Conservation (phyloP, 2,113 vertebrate species). For the Anser cygnoides region DNA sequence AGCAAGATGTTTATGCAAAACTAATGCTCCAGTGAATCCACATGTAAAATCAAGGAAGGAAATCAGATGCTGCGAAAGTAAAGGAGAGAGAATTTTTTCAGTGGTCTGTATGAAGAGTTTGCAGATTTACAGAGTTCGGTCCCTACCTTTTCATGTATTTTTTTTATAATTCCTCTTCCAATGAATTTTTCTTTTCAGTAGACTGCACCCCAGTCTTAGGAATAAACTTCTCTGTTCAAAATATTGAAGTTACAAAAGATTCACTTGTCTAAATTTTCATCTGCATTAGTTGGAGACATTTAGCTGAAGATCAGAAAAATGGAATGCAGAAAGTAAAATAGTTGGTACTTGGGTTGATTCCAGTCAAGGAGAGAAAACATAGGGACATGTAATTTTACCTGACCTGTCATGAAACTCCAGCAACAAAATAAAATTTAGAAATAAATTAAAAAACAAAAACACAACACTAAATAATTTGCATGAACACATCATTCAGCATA, state of each 20-base stretch:
- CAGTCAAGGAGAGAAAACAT: background rate
- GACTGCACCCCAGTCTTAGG: background rate
- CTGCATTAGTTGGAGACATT: background rate
- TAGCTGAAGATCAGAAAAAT: background rate
- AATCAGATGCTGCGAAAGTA: background rate
- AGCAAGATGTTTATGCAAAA: background rate
- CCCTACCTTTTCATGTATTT: background rate
- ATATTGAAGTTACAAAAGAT: background rate
- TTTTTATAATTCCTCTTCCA: background rate
- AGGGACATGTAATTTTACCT: background rate
- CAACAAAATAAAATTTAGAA: background rate
- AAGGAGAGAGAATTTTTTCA: background rate
- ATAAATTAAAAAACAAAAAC: background rate
- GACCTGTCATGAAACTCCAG: background rate
- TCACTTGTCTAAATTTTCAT: background rate
- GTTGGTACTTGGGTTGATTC: background rate
- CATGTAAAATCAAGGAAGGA: accelerated
- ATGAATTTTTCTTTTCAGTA: background rate
- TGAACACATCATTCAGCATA: background rate
- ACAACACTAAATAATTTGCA: background rate
- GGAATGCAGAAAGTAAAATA: background rate
- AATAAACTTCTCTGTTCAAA: background rate
- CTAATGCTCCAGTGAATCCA: background rate
- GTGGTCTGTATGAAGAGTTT: background rate
- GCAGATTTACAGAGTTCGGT: background rate